These are phyloP conservation scores for Balaeniceps rex DNA, from an alignment of 2,113 vertebrate genomes.

Conservation along the genomic window DNA sequence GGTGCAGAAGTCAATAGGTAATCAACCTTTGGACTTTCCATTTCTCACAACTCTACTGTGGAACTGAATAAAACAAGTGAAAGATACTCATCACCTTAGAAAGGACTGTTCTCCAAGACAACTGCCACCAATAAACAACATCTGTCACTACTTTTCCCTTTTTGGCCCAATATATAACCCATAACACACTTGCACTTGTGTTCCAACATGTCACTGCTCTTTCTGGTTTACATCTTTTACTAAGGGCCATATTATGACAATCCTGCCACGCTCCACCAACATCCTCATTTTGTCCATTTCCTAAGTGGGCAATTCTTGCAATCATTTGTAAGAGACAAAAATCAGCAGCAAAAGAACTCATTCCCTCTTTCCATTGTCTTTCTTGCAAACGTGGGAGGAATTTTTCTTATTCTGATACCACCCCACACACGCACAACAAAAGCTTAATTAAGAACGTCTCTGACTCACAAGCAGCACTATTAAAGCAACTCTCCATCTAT, in stretches of 20 bases:
- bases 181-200: background rate
- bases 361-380: background rate
- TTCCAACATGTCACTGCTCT: background rate
- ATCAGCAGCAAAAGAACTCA: background rate
- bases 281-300: background rate
- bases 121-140: background rate
- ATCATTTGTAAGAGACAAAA: background rate
- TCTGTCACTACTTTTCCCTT: background rate
- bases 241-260: background rate
- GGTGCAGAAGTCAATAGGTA: background rate
- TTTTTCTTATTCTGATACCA: background rate
- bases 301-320: background rate
- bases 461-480: background rate
- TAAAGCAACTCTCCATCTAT: background rate
- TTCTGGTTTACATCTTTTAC: background rate
- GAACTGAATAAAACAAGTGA: background rate
- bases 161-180: background rate
- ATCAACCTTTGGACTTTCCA: background rate
- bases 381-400: background rate
- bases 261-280: background rate
- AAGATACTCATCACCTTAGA: background rate
- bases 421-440: background rate
- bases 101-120: background rate
- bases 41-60: background rate
- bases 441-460: conserved; percentile 14